phyloP scores from a whole-genome alignment of 2,797 vertebrate species.

The Acestrorhynchus altus region DNA sequence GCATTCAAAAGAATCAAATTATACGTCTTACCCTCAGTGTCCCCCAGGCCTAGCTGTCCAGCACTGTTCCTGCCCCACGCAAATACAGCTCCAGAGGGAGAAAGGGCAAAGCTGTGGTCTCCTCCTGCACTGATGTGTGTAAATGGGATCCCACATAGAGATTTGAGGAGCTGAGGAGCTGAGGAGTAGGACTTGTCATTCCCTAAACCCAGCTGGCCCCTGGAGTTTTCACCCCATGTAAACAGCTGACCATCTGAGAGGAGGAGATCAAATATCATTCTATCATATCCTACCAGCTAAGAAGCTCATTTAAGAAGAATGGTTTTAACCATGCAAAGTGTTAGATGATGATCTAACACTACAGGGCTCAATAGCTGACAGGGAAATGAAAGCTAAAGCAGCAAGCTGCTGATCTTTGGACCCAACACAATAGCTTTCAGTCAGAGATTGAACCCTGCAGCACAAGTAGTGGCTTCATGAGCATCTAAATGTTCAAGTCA shows the following conservation, averaged over 20 bases:
- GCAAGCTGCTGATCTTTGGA: too few species aligned
- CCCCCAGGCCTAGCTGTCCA: conserved; percentile 87
- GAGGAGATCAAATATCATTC: conserved; percentile 63
- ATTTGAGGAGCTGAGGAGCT: conserved; percentile 74
- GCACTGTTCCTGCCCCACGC: conserved; percentile 84
- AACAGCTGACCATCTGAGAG: conserved; percentile 84
- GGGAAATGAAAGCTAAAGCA: too few species aligned
- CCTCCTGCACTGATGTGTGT: conserved; percentile 84
- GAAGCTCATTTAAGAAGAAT: too few species aligned
- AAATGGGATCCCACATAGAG: conserved; percentile 79
- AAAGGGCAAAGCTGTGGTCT: conserved; percentile 86
- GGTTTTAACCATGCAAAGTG: too few species aligned
- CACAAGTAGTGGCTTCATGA: too few species aligned
- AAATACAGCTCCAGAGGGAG: conserved; percentile 84
- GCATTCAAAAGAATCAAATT: neutral
- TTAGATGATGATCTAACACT: too few species aligned
- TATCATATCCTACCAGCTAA: neutral
- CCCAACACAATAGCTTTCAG: too few species aligned
- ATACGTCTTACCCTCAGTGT: conserved; percentile 73
- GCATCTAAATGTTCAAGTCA: too few species aligned
- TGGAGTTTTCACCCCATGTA: conserved; percentile 89
- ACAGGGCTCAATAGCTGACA: too few species aligned
- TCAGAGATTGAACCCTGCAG: too few species aligned
- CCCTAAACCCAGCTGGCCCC: conserved; percentile 91
- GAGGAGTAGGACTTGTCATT: conserved; percentile 72